Evolutionary conservation across 2,888 invertebrate species (phyloP).

Genomic region (Dryococelus australis): DNA sequence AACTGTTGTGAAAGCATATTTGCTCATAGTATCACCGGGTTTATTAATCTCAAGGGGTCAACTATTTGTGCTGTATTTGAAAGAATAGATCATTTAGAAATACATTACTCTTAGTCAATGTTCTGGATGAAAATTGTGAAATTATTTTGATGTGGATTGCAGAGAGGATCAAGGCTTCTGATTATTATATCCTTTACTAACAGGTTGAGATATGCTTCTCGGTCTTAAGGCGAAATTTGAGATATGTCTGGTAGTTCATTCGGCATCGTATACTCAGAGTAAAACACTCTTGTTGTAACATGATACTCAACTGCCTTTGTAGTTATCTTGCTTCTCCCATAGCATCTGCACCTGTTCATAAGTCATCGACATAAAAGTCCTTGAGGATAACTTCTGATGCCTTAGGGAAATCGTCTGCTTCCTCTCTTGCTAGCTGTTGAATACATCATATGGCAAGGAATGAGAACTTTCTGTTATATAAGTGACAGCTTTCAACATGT

Average conservation of each 20-base stretch:
- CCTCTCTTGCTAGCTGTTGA: background rate
- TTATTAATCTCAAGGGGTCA: background rate
- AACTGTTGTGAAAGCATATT: conserved; percentile 48
- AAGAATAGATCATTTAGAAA: conserved; percentile 48
- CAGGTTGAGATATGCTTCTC: background rate
- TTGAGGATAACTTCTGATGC: background rate
- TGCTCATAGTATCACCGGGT: conserved; percentile 38
- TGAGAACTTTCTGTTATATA: too few species aligned
- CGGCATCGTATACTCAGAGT: background rate
- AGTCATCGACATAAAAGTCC: background rate
- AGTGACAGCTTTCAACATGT: too few species aligned
- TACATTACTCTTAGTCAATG: too few species aligned
- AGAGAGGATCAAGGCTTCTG: background rate
- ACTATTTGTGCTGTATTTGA: conserved; percentile 44
- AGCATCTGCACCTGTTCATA: background rate
- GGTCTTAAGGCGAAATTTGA: background rate
- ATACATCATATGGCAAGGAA: background rate
- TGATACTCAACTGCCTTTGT: background rate
- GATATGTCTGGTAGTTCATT: background rate
- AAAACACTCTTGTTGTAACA: background rate
- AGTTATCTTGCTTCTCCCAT: background rate
- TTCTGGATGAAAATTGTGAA: background rate
- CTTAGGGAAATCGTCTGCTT: background rate
- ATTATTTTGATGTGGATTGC: background rate
- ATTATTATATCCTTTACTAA: too few species aligned